phyloP scores from a whole-genome alignment of 1,140 invertebrate genomes.

The Lamellibrachia luymesi region DNA sequence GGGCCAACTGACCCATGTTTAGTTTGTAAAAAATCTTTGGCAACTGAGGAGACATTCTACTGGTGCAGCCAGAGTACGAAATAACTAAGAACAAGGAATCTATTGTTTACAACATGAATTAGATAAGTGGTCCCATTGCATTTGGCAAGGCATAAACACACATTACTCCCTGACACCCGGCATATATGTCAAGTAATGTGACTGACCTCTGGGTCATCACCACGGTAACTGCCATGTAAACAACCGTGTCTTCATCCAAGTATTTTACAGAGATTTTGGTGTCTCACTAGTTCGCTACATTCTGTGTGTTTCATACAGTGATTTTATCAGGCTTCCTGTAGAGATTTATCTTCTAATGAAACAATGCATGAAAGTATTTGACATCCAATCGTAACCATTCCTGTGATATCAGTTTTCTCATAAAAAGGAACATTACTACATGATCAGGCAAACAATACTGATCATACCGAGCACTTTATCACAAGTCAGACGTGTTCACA shows the following conservation, averaged over 20 bases:
- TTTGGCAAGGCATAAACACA: not conserved
- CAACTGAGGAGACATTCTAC: not conserved
- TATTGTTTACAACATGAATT: not conserved
- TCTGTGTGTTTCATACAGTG: not conserved
- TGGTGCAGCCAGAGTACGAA: not conserved
- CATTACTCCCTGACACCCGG: too few relatives aligned
- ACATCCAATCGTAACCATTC: not conserved
- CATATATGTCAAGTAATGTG: not conserved
- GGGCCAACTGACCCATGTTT: not conserved
- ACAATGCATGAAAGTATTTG: not conserved
- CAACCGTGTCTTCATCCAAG: too few relatives aligned
- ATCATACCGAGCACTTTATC: not conserved
- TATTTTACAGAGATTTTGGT: too few relatives aligned
- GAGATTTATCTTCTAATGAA: not conserved
- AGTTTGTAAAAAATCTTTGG: not conserved
- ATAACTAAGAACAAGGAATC: not conserved
- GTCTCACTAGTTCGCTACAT: too few relatives aligned
- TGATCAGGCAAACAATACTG: not conserved
- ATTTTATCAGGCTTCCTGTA: not conserved
- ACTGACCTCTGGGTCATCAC: too few relatives aligned
- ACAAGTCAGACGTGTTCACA: not conserved
- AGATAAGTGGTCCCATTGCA: not conserved
- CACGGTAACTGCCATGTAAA: too few relatives aligned
- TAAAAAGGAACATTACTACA: not conserved
- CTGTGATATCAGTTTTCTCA: not conserved